These are phyloP conservation scores for Venturia canescens DNA, from an alignment of 1,140 invertebrate genomes.

Conservation along the genomic window DNA sequence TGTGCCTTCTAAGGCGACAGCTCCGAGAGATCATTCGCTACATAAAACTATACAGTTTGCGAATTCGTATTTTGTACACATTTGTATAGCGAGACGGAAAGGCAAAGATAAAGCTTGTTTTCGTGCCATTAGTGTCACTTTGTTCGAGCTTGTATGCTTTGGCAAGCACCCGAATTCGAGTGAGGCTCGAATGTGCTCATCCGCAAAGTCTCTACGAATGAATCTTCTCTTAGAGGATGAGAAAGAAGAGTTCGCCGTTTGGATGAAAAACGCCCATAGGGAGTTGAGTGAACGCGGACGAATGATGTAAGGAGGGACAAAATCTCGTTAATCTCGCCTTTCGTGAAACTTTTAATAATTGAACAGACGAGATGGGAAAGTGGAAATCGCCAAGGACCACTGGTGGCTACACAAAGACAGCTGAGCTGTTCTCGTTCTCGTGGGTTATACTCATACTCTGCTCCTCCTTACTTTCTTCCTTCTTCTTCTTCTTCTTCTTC, in stretches of 20 bases:
- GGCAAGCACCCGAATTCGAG: slow-evolving; percentile 56
- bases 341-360: slow-evolving; percentile 37
- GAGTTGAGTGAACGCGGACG: neutral
- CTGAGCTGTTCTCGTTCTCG: slow-evolving; percentile 23
- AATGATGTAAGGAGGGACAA: neutral
- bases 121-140: slow-evolving; percentile 70
- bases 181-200: neutral
- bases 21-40: neutral
- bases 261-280: neutral
- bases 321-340: slow-evolving; percentile 36
- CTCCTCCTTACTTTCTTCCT: too few species aligned
- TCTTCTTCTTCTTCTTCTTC: slow-evolving; percentile 14
- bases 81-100: slow-evolving; percentile 1
- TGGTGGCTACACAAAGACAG: slow-evolving; percentile 8
- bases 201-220: neutral
- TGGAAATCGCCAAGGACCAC: slow-evolving; percentile 21
- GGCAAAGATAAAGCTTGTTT: slow-evolving; percentile 63
- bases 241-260: neutral
- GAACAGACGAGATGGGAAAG: slow-evolving; percentile 7
- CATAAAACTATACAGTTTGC: neutral
- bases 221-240: neutral
- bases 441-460: neutral
- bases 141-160: slow-evolving; percentile 55
- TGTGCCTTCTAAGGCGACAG: slow-evolving; percentile 19
- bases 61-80: neutral